A percentile compares a stretch with the other conserved stretches of the same genome.
These are phyloP conservation scores for Dipodomys stephensi DNA, from an alignment of 2,113 vertebrate genomes.

Conservation along the genomic window DNA sequence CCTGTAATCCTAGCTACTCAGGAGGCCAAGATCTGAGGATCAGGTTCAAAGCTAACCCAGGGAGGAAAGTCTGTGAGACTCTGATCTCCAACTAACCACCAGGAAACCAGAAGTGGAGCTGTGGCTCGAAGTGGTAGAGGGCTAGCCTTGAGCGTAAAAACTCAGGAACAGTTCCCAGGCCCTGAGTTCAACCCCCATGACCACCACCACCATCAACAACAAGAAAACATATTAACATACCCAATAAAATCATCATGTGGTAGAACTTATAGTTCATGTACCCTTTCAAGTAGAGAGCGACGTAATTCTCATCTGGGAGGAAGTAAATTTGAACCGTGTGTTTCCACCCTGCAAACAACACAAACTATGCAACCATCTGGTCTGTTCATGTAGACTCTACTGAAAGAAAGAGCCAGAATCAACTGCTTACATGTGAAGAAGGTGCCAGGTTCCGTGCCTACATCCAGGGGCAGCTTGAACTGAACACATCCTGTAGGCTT, in stretches of 20 bases:
- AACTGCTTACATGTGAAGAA: not conserved
- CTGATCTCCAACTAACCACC: no score
- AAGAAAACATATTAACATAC: not conserved
- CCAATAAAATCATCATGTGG: constrained; percentile 3
- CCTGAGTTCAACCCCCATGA: no score
- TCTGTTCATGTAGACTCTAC: not conserved
- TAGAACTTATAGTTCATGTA: not conserved
- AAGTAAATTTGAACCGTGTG: not conserved
- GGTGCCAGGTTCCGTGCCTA: not conserved
- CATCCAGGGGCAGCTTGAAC: not conserved
- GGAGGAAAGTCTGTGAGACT: no score
- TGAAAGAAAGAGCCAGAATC: not conserved
- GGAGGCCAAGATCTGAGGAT: no score
- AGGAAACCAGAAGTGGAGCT: no score
- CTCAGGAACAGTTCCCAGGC: no score
- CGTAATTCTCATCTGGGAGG: not conserved
- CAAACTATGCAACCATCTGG: not conserved
- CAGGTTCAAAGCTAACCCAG: no score
- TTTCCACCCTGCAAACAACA: constrained; percentile 21
- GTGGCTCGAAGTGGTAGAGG: no score
- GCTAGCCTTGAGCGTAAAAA: no score
- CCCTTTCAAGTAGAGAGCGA: not conserved
- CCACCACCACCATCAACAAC: no score
- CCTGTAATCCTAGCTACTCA: no score
- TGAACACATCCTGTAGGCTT: constrained; percentile 24